Evolutionary conservation across 1,140 invertebrate genomes (phyloP).

Genomic region (Cydia strobilella): DNA sequence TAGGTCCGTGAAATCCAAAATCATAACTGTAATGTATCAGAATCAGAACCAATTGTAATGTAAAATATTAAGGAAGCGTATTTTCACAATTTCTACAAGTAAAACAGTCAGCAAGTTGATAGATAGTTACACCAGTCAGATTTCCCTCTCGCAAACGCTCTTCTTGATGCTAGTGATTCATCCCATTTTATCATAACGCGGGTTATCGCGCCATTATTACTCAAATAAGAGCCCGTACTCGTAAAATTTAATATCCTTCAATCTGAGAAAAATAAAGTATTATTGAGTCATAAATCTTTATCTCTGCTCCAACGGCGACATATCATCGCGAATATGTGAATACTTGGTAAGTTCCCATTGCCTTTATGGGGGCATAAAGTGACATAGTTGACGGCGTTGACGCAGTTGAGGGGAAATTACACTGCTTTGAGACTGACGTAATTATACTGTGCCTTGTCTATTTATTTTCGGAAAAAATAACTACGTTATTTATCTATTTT

Average conservation of each 20-base stretch:
- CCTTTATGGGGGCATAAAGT: constrained; percentile 39
- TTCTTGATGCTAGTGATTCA: constrained; percentile 45
- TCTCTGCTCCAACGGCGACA: constrained; percentile 49
- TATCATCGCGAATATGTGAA: constrained; percentile 57
- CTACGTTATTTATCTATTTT: too few relatives aligned
- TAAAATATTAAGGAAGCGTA: too few relatives aligned
- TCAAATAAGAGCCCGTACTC: constrained; percentile 61
- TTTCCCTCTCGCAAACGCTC: not conserved
- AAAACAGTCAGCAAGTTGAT: not conserved
- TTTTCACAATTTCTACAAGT: not conserved
- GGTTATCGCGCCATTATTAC: constrained; percentile 57
- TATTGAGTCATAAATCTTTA: constrained; percentile 73
- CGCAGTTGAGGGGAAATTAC: not conserved
- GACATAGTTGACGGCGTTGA: too few relatives aligned
- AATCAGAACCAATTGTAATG: too few relatives aligned
- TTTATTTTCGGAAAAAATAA: too few relatives aligned
- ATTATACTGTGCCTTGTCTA: not conserved
- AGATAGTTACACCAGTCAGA: not conserved
- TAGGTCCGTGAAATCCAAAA: too few relatives aligned
- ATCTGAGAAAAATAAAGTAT: constrained; percentile 72
- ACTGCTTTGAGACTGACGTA: not conserved
- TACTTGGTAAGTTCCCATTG: constrained; percentile 66
- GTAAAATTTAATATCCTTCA: constrained; percentile 65
- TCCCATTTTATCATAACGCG: constrained; percentile 40
- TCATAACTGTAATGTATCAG: too few relatives aligned